Evolutionary conservation across 2,113 vertebrate genomes (phyloP).

Genomic region (Ceyx melanurus): DNA sequence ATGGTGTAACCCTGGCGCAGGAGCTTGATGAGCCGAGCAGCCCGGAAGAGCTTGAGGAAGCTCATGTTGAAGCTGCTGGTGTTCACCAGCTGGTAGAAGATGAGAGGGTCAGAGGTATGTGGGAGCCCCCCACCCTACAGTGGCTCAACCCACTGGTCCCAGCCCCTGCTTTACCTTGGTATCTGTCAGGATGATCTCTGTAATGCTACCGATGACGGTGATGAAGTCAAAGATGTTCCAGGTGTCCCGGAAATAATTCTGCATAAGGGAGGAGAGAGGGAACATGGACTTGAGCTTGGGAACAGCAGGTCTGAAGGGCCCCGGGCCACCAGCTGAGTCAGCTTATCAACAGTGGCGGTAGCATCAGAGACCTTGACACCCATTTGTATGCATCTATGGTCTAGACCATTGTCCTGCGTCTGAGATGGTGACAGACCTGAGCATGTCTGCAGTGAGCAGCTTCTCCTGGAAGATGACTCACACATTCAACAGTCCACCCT

Average conservation of each 20-base stretch:
- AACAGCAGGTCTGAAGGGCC: not conserved
- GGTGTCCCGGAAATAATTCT: conserved; percentile 98
- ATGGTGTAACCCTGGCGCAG: conserved; percentile 98
- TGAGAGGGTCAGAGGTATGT: not conserved
- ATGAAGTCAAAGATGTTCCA: conserved; percentile 99
- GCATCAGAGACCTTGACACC: not conserved
- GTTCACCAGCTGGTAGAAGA: conserved; percentile 77
- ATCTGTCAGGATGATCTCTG: conserved; percentile 92
- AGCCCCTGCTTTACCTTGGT: conserved; percentile 77
- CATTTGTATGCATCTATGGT: not conserved
- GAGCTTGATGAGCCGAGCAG: conserved; percentile 96
- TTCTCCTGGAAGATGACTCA: conserved; percentile 28
- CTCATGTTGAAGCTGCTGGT: conserved; percentile 95
- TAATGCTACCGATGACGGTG: conserved; percentile 96
- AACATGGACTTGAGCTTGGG: fast-evolving
- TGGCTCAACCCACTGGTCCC: fast-evolving
- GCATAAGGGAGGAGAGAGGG: not conserved
- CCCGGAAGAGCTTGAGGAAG: conserved; percentile 96
- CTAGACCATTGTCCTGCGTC: not conserved
- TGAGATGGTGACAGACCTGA: not conserved
- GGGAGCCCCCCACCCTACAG: not conserved
- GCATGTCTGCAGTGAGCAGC: not conserved
- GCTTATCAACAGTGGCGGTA: fast-evolving
- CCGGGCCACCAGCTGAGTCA: not conserved
- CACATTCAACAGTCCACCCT: not conserved